Percentiles rank a stretch among this genome's conserved stretches.
Evolutionary conservation across 2,888 invertebrate genomes (phyloP).

Genomic region (Drosophila glabriapex): DNA sequence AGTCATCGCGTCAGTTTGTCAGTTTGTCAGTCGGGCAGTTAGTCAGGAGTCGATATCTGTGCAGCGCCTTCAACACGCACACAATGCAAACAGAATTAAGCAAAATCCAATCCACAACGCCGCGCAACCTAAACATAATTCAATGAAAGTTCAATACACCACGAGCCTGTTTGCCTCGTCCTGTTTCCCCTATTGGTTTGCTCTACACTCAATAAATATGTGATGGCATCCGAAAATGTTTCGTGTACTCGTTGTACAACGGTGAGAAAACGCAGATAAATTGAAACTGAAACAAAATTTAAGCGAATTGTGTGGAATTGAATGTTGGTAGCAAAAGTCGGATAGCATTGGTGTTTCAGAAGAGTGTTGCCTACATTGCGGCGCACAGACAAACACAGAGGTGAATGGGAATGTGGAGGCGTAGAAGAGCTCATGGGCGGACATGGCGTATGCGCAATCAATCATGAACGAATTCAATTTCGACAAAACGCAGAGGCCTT

Average conservation of each 20-base stretch:
- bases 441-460: conserved; percentile 73
- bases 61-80: conserved; percentile 38
- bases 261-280: conserved; percentile 58
- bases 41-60: conserved; percentile 12
- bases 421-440: conserved; percentile 12
- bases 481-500: conserved; percentile 51
- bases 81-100: conserved; percentile 53
- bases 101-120: conserved; percentile 39
- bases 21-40: conserved; percentile 8
- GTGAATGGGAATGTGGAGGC: neutral
- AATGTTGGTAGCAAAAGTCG: conserved; percentile 33
- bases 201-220: conserved; percentile 13
- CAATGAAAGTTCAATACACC: conserved; percentile 54
- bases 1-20: conserved; percentile 2
- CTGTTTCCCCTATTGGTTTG: neutral
- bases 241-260: conserved; percentile 41
- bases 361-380: conserved; percentile 58
- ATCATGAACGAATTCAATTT: conserved; percentile 78
- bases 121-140: conserved; percentile 49
- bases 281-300: conserved; percentile 74
- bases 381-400: neutral
- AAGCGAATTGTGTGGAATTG: conserved; percentile 47
- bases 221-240: conserved; percentile 20
- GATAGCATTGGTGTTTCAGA: conserved; percentile 3
- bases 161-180: neutral